Evolutionary conservation across 2,888 invertebrate genomes (phyloP).

Genomic region (Ennomos quercinarius): DNA sequence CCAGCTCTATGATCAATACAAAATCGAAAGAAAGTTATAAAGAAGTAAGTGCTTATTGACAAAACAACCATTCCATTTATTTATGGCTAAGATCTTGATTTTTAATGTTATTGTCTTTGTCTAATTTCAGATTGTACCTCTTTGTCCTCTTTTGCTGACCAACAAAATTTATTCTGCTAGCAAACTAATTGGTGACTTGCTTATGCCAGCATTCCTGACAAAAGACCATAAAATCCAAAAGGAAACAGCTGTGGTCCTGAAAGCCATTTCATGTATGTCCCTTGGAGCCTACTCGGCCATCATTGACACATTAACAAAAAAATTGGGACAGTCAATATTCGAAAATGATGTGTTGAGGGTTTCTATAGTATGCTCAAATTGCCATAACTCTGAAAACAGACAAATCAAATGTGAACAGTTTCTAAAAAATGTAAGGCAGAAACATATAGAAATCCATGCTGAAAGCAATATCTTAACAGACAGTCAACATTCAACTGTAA

Average conservation of each 20-base stretch:
- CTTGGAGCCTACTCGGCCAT: conserved; percentile 58
- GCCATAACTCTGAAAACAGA: conserved; percentile 51
- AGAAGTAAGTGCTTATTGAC: conserved; percentile 48
- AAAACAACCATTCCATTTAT: too few relatives aligned
- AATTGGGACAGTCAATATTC: conserved; percentile 59
- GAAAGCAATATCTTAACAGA: conserved; percentile 50
- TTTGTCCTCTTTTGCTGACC: conserved; percentile 66
- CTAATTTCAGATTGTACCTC: conserved; percentile 65
- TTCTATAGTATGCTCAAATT: conserved; percentile 64
- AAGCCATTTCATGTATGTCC: conserved; percentile 68
- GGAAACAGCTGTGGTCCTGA: conserved; percentile 55
- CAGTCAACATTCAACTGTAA: conserved; percentile 53
- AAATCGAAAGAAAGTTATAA: conserved; percentile 47
- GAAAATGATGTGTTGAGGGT: conserved; percentile 52
- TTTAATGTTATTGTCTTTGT: conserved; percentile 9
- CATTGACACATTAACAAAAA: conserved; percentile 42
- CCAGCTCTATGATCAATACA: conserved; percentile 51
- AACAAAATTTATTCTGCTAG: conserved; percentile 66
- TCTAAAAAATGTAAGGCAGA: conserved; percentile 39
- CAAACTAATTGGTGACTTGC: conserved; percentile 71
- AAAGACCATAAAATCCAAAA: conserved; percentile 63
- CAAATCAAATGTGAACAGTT: conserved; percentile 36
- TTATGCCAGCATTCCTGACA: conserved; percentile 71
- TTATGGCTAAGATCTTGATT: not conserved
- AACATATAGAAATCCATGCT: conserved; percentile 50